Evolutionary conservation across 1,140 invertebrate species (phyloP).

Genomic region (Drosophila micromelanica): DNA sequence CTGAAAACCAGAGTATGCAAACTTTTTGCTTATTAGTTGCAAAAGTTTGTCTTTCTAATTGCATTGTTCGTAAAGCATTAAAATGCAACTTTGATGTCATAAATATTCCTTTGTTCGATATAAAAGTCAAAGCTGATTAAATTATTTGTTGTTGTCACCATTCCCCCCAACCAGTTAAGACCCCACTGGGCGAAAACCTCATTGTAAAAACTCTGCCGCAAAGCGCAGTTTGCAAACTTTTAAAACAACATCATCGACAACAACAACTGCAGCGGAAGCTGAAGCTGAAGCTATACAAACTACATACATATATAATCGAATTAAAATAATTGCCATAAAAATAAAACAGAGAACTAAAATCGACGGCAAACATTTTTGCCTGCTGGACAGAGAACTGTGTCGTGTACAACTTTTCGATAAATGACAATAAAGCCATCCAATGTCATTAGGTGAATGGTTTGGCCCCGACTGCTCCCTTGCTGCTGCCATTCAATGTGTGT

Average conservation of each 20-base stretch:
- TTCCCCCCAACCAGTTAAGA: not conserved
- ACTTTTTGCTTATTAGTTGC: not conserved
- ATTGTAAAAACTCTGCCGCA: constrained; percentile 18
- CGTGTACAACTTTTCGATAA: constrained; percentile 73
- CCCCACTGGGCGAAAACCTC: constrained; percentile 5
- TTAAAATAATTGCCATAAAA: constrained; percentile 65
- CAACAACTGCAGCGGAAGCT: constrained; percentile 9
- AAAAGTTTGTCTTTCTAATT: constrained; percentile 14
- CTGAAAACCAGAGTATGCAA: too few species aligned
- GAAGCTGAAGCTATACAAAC: constrained; percentile 17
- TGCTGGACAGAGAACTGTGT: constrained; percentile 43
- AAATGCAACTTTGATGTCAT: constrained; percentile 16
- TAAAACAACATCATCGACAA: constrained; percentile 25
- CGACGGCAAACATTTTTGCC: constrained; percentile 52
- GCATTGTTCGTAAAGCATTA: constrained; percentile 12
- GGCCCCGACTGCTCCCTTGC: constrained; percentile 9
- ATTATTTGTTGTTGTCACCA: constrained; percentile 27
- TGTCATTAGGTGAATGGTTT: constrained; percentile 73
- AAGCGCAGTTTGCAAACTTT: constrained; percentile 42
- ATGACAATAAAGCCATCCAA: constrained; percentile 77
- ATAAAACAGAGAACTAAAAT: constrained; percentile 50
- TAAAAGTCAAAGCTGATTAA: constrained; percentile 47
- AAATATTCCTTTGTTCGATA: constrained; percentile 20
- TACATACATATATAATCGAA: constrained; percentile 54
- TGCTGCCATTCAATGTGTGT: constrained; percentile 10